Base-by-base conservation (phyloP, 2,113 vertebrate species). In the Nettapus auritus region DNA sequence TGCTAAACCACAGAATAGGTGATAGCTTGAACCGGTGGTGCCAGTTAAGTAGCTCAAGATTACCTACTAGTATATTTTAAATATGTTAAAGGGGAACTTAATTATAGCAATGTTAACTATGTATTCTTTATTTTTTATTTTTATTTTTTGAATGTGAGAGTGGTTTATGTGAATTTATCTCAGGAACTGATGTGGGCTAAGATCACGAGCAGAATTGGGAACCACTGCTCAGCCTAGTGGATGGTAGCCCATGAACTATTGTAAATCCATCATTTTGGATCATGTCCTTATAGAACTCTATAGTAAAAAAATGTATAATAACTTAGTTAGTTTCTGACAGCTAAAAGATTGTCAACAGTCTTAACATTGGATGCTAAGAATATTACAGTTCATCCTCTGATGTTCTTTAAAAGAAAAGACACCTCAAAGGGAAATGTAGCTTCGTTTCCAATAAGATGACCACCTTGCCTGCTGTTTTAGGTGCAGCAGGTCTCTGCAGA, bases 11-110 rank as follows among this genome's bases (percentile, higher is more conserved):
- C 75, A 82, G 66, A 91, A 84, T 14, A 93, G 85, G 60, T 96
- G 83, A 90, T 86, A 88, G 80, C 83, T 86, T 96, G 80, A 97
- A 96, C 94, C 93, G 76, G 91, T 89, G 86, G 66, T 94, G 88
- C 88, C 82, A 94, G 90, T 94, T 91, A 94, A 92, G 86, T 82
- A 88, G 78, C 82, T 92, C 53, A 91, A 88, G 86, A 86, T 88
- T 93, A 83, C 73, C 60, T 80, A 56, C 36, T 74, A 77, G 29
- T 68, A 13, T 75, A 82, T 82, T 94, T 96, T 79, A 92, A 90
- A 59, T 76, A 91, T 19, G 9, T 50, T 95, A 40, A 94, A 91
- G 83, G 10, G 22, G 53, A 69, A 71, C 53, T 85, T 89, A 86
- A 85, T 89, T 79, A 55, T 50, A 90, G 59, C 36, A 91, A 44